Evolutionary conservation across 1,140 invertebrate genomes (phyloP).

Genomic region (Nixonia krombeini): DNA sequence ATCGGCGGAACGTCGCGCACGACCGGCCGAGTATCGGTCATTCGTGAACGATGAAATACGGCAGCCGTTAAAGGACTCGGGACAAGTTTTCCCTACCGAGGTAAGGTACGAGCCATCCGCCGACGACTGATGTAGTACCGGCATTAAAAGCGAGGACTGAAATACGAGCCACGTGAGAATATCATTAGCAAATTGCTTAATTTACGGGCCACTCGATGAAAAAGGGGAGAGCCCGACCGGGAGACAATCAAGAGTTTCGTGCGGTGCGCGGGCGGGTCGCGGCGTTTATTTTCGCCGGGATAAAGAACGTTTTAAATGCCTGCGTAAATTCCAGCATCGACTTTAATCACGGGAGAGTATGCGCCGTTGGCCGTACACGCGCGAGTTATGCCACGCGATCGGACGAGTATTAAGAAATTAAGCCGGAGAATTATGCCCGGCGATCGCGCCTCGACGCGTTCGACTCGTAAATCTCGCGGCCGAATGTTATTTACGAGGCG

Average conservation of each 20-base stretch:
- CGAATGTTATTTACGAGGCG: no score
- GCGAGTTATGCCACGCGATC: no score
- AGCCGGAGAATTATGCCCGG: no score
- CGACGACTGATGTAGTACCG: slow-evolving; percentile 55
- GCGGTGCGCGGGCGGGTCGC: no score
- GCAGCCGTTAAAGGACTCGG: slow-evolving; percentile 50
- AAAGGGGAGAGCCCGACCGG: slow-evolving; percentile 49
- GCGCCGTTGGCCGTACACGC: no score
- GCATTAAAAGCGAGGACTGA: slow-evolving; percentile 64
- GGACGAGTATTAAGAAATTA: no score
- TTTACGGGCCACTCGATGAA: slow-evolving; percentile 57
- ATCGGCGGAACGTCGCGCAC: not conserved
- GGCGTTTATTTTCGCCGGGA: no score
- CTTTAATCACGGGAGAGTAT: no score
- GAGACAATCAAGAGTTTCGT: slow-evolving; percentile 52
- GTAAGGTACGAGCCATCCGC: slow-evolving; percentile 48
- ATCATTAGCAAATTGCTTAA: slow-evolving; percentile 72
- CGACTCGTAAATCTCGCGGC: no score
- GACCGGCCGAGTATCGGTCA: slow-evolving; percentile 37
- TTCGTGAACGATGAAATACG: slow-evolving; percentile 52
- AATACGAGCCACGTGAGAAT: slow-evolving; percentile 69
- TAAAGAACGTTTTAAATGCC: no score
- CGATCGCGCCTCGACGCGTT: no score
- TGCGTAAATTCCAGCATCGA: no score
- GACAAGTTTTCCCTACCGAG: slow-evolving; percentile 51